Evolutionary conservation across 2,797 vertebrate genomes (phyloP).

Genomic region (Squalus acanthias): DNA sequence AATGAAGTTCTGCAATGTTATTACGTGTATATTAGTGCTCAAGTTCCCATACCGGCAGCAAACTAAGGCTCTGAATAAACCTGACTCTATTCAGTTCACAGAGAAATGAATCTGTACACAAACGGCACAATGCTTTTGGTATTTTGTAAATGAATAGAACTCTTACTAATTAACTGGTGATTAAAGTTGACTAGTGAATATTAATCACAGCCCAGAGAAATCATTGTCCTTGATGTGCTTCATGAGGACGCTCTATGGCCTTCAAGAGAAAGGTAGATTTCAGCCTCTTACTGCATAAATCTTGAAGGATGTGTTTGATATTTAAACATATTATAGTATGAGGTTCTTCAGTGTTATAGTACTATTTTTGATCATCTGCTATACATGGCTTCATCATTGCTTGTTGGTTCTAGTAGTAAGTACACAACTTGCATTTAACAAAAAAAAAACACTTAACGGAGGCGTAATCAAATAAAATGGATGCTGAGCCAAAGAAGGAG

Average conservation of each 20-base stretch:
- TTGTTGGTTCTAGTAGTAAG: background rate
- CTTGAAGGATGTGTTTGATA: background rate
- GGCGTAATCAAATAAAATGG: too few relatives aligned
- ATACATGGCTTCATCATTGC: background rate
- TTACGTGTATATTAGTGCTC: background rate
- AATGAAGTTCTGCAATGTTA: background rate
- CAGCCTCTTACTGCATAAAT: background rate
- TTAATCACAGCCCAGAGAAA: slow-evolving; percentile 72
- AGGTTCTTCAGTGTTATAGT: background rate
- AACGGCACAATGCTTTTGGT: slow-evolving; percentile 65
- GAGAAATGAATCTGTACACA: slow-evolving; percentile 65
- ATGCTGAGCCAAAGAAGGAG: background rate
- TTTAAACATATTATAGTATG: background rate
- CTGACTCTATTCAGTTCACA: slow-evolving; percentile 49
- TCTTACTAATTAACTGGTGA: slow-evolving; percentile 84
- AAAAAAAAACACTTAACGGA: background rate
- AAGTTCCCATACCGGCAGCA: background rate
- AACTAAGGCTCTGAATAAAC: slow-evolving; percentile 53
- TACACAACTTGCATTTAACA: background rate
- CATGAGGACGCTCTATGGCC: slow-evolving; percentile 59
- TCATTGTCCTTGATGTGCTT: slow-evolving; percentile 66
- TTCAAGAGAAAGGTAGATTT: slow-evolving; percentile 49
- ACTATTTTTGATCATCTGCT: background rate
- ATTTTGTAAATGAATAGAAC: slow-evolving; percentile 67
- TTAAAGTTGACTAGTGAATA: slow-evolving; percentile 77